Base-by-base conservation (phyloP, 2,797 vertebrate species). In the Sebastolobus altivelis region DNA sequence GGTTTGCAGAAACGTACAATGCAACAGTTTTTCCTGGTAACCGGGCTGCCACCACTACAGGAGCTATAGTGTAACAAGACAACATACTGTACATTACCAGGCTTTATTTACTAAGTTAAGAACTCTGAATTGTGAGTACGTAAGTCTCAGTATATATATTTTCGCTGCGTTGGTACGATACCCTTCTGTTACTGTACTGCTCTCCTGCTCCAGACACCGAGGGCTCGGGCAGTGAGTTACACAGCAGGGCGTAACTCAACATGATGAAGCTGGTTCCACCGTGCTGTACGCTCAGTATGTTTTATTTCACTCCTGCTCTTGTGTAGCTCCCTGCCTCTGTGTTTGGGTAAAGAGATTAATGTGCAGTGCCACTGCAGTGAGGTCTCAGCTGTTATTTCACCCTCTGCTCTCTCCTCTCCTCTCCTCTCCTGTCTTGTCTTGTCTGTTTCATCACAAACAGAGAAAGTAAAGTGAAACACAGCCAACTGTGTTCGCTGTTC, bases 341-440 rank as follows among this genome's bases (percentile, higher is more conserved):
- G 88, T 91, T 84, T 90, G 72, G 54, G 37, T 80, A 49, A 79
- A 33, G 69, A 52, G 86, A 91, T 90, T 91, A 68, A 90, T 72
- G 67, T 18, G n/a, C 14, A 6, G 63, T 49, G 72, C 66, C 82
- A 59, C 62, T 13, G 56, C 22, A 49, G 59, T 11, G 25, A 82
- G 77, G 72, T 38, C 81, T 79, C 77, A 38, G 77, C 9, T 78
- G 87, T 72, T 82, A 38, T 79, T 83, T 61, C 60, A 25, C 25
- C 25, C 25, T 25, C 25, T 25, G 25, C 25, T 25, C 25, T 25
- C 25, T 25, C 25, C 40, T 6, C 40, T 6, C 13, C 5, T 43
- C 33, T 9, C 14, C 13, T 70, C 29, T 69, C 59, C 38, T n/a
- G n/a, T n/a, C 25, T 2, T 16, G 63, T 77, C 88, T 76, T 27